Base-by-base conservation (phyloP, 1,140 invertebrate genomes). In the Cheumatopsyche charites region DNA sequence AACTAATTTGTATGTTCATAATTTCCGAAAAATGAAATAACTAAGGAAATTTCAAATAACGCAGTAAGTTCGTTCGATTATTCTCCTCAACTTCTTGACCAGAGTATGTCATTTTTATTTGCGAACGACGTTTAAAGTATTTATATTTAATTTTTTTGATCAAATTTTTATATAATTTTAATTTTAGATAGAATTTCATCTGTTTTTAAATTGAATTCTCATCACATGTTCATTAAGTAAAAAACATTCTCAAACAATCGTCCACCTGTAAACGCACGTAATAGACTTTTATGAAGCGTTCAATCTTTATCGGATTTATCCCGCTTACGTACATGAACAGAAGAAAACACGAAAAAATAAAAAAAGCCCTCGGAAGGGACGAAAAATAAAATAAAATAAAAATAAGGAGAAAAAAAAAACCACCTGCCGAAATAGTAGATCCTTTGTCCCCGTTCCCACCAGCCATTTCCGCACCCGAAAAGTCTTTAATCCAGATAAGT, bases 401-500 rank as follows among this genome's bases (percentile, higher is more conserved):
- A 2, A 25, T 45, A 66, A 66, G 43, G 6, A n/a, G 42, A 45
- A n/a, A n/a, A n/a, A n/a, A n/a, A n/a, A 36, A 36, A 15, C 63
- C 63, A 66, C 63, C 63, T 66, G 63, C 63, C 63, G 43, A 66
- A 66, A 66, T 66, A 15, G 42, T 42, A 25, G 41, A 66, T n/a
- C 45, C 66, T 68, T 68, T 68, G 66, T 68, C 66, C 66, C 47
- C 23, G 47, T 68, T n/a, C 29, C 49, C 3, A 6, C 47, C 49
- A 41, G 66, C 66, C 49, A 55, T 68, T 68, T 68, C 66, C 66
- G 45, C 66, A 58, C 43, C 66, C 29, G 45, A 69, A 71, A 72
- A 74, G 66, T 71, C 73, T 72, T 68, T 74, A 72, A 74, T 74
- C 73, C 73, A 71, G 73, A 74, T 72, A 74, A 72, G 67, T 71